Percentiles rank a stretch among this genome's conserved stretches.
Evolutionary conservation across 2,888 invertebrate genomes (phyloP).

Genomic region (Nezara viridula): DNA sequence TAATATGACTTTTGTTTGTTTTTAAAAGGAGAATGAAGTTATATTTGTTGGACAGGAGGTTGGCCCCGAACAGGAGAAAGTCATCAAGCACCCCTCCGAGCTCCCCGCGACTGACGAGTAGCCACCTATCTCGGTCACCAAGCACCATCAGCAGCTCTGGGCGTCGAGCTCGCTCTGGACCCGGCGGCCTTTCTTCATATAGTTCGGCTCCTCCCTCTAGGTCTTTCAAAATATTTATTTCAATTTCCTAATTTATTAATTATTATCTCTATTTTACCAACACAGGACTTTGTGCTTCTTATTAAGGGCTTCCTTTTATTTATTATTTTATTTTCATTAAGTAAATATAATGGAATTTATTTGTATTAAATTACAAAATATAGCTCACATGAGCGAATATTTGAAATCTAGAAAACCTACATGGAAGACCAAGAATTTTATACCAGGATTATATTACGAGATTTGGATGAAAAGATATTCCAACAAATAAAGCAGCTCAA

Average conservation of each 20-base stretch:
- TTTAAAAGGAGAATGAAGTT: conserved; percentile 1
- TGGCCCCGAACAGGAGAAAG: conserved; percentile 69
- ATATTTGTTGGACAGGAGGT: conserved; percentile 52
- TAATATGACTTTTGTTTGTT: conserved; percentile 45
- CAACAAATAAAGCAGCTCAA: too few relatives aligned
- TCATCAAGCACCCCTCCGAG: conserved; percentile 69
- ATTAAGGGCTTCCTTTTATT: too few relatives aligned
- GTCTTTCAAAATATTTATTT: conserved; percentile 26
- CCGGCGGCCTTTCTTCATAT: conserved; percentile 83
- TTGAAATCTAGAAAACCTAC: too few relatives aligned
- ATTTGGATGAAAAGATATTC: too few relatives aligned
- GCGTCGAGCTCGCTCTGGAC: conserved; percentile 80
- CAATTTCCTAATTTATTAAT: neutral
- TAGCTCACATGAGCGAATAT: too few relatives aligned
- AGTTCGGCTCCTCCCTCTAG: conserved; percentile 66
- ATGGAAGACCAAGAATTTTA: too few relatives aligned
- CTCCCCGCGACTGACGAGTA: conserved; percentile 67
- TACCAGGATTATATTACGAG: too few relatives aligned
- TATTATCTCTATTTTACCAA: neutral
- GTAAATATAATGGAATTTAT: too few relatives aligned
- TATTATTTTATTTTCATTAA: too few relatives aligned
- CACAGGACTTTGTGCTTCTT: too few relatives aligned
- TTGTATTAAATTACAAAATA: too few relatives aligned
- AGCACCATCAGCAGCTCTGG: conserved; percentile 60
- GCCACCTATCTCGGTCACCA: conserved; percentile 70